Conservation (phyloP, 2,113 vertebrate genomes). For the Parotia lawesii region DNA sequence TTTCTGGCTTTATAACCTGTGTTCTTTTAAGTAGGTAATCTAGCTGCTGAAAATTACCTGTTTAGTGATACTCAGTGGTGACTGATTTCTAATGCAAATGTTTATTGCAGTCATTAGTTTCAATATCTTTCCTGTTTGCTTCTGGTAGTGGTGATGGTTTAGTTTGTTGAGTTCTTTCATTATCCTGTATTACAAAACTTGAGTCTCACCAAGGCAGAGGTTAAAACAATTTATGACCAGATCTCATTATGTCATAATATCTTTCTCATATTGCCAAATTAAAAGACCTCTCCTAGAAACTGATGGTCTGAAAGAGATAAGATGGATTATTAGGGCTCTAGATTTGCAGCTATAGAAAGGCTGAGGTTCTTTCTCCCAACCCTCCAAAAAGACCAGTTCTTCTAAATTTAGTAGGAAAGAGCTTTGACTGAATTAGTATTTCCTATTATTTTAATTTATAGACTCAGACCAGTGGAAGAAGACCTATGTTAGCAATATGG, state of each 20-base stretch:
- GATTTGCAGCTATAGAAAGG: background rate
- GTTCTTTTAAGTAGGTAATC: background rate
- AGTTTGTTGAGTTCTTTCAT: background rate
- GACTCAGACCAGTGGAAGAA: background rate
- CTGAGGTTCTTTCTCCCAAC: background rate
- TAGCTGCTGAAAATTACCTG: background rate
- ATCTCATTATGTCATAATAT: background rate
- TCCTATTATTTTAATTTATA: background rate
- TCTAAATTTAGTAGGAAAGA: background rate
- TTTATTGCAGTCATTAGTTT: background rate
- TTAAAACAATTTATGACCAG: background rate
- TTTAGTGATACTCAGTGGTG: background rate
- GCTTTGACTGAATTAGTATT: background rate
- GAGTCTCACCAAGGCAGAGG: background rate
- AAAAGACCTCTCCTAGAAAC: background rate
- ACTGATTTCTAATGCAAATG: background rate
- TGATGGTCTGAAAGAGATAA: background rate
- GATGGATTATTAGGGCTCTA: background rate
- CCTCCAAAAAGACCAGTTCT: background rate
- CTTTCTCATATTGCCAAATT: background rate
- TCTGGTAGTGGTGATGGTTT: background rate
- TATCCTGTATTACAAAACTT: background rate
- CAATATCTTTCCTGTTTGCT: background rate
- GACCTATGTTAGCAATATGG: background rate
- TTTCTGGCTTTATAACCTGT: background rate